A percentile compares a stretch with the other conserved stretches of the same genome.
These are phyloP conservation scores for Oreochromis tanganicae DNA, from an alignment of 2,113 vertebrate species.

Conservation along the genomic window DNA sequence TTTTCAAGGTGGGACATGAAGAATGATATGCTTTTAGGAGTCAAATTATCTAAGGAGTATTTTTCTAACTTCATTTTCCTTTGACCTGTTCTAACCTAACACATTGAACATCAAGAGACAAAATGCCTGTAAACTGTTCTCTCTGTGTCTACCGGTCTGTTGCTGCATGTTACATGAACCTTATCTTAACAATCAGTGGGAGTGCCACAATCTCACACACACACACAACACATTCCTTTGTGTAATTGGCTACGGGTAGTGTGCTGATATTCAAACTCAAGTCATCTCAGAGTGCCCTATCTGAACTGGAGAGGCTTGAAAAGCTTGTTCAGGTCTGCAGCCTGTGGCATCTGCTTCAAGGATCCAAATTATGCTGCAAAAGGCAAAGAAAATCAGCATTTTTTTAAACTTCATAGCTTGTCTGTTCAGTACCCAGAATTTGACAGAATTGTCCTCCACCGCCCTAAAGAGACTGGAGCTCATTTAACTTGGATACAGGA, in stretches of 20 bases:
- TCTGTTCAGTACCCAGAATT: neutral
- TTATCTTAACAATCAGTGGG: slow-evolving; percentile 36
- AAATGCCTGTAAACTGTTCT: neutral
- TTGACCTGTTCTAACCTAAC: neutral
- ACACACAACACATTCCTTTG: slow-evolving; percentile 15
- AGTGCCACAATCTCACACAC: slow-evolving; percentile 7
- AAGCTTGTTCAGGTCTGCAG: slow-evolving; percentile 16
- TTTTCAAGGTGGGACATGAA: neutral
- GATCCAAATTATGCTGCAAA: neutral
- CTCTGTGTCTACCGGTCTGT: neutral
- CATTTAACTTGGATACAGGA: neutral
- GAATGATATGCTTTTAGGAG: neutral
- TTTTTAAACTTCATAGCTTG: neutral
- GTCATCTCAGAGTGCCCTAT: neutral
- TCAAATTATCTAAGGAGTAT: neutral
- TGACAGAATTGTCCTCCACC: neutral
- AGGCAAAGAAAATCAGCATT: neutral
- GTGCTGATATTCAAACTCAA: slow-evolving; percentile 33
- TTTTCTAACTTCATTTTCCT: neutral
- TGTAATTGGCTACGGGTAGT: slow-evolving; percentile 10
- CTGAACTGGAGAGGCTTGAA: slow-evolving; percentile 28
- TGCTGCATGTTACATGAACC: neutral
- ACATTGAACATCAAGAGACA: neutral
- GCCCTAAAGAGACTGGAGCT: neutral
- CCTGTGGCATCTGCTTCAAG: neutral